Conservation (phyloP, 2,113 vertebrate species). For the Heterotis niloticus region DNA sequence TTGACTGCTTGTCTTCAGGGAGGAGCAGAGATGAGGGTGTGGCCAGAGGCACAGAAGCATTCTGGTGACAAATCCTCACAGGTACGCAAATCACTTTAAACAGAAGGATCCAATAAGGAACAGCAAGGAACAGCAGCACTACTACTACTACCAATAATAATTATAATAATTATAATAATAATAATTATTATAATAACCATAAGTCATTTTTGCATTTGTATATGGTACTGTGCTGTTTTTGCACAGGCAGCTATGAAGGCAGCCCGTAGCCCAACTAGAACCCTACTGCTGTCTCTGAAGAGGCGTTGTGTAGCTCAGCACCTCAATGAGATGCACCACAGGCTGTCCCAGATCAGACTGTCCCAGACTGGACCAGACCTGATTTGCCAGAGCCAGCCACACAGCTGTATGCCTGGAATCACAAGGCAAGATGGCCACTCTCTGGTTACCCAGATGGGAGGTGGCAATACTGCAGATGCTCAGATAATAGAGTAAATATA, state of each 20-base stretch:
- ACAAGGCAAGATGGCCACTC: neutral
- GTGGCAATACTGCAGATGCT: too few species aligned
- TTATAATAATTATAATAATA: neutral
- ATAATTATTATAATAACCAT: neutral
- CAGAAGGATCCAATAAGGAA: neutral
- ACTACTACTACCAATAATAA: neutral
- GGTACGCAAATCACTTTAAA: conserved; percentile 26
- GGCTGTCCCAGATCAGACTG: conserved; percentile 34
- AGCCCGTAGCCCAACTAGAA: conserved; percentile 53
- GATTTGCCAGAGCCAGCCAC: too few species aligned
- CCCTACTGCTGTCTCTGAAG: conserved; percentile 49
- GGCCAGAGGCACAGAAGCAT: conserved; percentile 20
- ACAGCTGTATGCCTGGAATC: neutral
- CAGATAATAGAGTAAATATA: neutral
- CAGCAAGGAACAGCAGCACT: neutral
- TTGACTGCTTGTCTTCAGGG: conserved; percentile 54
- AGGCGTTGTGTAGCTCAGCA: conserved; percentile 43
- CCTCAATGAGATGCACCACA: conserved; percentile 42
- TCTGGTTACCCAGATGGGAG: too few species aligned
- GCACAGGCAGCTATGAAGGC: conserved; percentile 38
- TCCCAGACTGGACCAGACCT: neutral
- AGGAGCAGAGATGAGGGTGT: conserved; percentile 34
- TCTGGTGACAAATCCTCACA: conserved; percentile 26
- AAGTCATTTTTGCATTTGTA: neutral
- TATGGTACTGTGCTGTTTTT: neutral